Base-by-base conservation (phyloP, 37 sponge, comb jelly and placozoan genomes). In the Spongia lamella region DNA sequence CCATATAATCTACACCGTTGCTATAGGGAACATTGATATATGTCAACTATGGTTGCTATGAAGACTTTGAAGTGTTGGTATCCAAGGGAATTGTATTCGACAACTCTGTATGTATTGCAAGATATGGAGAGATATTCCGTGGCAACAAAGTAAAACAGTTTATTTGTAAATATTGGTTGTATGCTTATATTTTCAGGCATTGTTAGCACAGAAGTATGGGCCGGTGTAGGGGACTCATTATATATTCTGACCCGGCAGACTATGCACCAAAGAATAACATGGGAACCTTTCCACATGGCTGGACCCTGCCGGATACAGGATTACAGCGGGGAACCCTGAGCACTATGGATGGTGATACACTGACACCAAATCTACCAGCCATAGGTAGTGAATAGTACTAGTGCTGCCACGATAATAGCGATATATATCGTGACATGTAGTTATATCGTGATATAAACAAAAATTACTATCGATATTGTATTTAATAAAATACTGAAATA, bases 201-300 rank as follows among this genome's bases (percentile, higher is more conserved):
- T 68, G 47, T 52, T 92, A 40, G 96, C 96, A 38, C 74, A 88
- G 66, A 25, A 56, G 38, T 73, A 38, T 60, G 87, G 87, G n/a
- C n/a, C n/a, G n/a, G 52, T 80, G 86, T 47, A 27, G 14, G 13
- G 96, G 75, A 17, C 51, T 95, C 24, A 79, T 95, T 30, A 86
- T 95, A n/a, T 95, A 91, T 75, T 92, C 94, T 43, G 96, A 95
- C 30, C 93, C 96, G 13, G 63, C 56, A 14, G 87, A 95, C 56
- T 88, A 85, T 74, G 85, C 87, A 35, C 86, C 87, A 21, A 71
- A 77, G 33, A 56, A 29, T 30, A 93, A 75, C 19, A 49, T 55
- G 0, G 53, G 37, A 21, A 55, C 77, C 52, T 88, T 72, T 40
- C 96, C 96, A 0, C 52, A 95, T 55, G 90, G 92, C 1, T 70